Conservation (phyloP, 2,113 vertebrate species). For the Tupaia chinensis region DNA sequence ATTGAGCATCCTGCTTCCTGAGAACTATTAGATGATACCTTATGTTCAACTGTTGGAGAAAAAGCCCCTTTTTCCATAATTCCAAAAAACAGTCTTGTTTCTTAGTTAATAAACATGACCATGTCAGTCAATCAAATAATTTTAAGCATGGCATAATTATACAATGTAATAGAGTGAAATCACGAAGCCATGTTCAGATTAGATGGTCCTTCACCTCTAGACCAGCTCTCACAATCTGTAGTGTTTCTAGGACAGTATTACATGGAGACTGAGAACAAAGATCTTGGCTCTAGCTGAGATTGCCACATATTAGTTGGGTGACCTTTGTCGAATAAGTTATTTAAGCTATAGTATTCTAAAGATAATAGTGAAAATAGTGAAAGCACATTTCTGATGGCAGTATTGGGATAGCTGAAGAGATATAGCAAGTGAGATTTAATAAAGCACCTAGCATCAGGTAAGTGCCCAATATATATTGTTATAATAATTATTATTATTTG, state of each 20-base stretch:
- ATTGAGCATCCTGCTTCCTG: neutral
- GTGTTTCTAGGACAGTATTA: neutral
- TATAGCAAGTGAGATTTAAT: neutral
- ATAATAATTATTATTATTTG: neutral
- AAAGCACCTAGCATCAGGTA: neutral
- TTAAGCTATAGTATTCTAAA: neutral
- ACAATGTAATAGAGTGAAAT: neutral
- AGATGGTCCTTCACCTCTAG: neutral
- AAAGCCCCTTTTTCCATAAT: neutral
- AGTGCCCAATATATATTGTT: neutral
- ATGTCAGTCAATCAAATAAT: neutral
- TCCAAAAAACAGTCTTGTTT: neutral
- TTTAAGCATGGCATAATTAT: neutral
- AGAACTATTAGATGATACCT: neutral
- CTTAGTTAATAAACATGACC: neutral
- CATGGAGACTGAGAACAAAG: neutral
- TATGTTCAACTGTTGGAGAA: neutral
- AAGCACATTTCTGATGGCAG: neutral
- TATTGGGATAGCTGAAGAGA: neutral
- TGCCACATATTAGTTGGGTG: neutral
- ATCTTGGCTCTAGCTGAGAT: neutral
- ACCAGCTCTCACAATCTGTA: neutral
- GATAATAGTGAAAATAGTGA: neutral
- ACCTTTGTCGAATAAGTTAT: neutral
- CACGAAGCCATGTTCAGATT: neutral